phyloP scores from a whole-genome alignment of 2,888 invertebrate genomes.

The Zygaena filipendulae region DNA sequence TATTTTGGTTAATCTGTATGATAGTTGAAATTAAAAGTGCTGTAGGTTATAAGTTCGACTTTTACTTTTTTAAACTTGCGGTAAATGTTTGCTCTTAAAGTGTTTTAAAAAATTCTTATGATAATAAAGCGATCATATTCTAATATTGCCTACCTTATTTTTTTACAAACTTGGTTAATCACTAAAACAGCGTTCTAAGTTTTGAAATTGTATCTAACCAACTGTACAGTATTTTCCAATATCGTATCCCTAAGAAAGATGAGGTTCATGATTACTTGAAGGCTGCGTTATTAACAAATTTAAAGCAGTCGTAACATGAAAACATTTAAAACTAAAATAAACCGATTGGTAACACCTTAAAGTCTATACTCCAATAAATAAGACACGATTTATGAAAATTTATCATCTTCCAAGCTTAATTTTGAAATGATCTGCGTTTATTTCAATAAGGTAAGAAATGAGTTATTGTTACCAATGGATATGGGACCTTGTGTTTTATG shows the following conservation, averaged over 20 bases:
- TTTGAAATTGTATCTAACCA: too few relatives aligned
- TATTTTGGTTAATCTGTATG: too few relatives aligned
- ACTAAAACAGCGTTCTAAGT: too few relatives aligned
- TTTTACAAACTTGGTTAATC: too few relatives aligned
- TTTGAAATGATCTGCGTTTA: slow-evolving; percentile 51
- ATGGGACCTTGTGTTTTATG: slow-evolving; percentile 32
- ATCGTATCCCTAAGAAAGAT: slow-evolving; percentile 29
- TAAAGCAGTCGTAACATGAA: slow-evolving; percentile 38
- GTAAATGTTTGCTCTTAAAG: too few relatives aligned
- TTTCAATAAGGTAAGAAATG: slow-evolving; percentile 30
- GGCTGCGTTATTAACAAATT: slow-evolving; percentile 30
- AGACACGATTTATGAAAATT: slow-evolving; percentile 65
- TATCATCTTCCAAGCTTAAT: slow-evolving; percentile 66
- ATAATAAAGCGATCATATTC: too few relatives aligned
- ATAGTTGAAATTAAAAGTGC: too few relatives aligned
- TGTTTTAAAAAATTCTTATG: too few relatives aligned
- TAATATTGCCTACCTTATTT: too few relatives aligned
- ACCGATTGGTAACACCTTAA: slow-evolving; percentile 60
- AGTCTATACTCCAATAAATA: slow-evolving; percentile 65
- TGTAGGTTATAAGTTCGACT: too few relatives aligned
- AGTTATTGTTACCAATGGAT: slow-evolving; percentile 28
- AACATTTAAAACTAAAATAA: slow-evolving; percentile 46
- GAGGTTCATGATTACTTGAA: slow-evolving; percentile 41
- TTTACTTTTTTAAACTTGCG: too few relatives aligned
- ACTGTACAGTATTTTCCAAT: too few relatives aligned